Base-by-base conservation (phyloP, 1,140 invertebrate species). In the Nymphalis io region DNA sequence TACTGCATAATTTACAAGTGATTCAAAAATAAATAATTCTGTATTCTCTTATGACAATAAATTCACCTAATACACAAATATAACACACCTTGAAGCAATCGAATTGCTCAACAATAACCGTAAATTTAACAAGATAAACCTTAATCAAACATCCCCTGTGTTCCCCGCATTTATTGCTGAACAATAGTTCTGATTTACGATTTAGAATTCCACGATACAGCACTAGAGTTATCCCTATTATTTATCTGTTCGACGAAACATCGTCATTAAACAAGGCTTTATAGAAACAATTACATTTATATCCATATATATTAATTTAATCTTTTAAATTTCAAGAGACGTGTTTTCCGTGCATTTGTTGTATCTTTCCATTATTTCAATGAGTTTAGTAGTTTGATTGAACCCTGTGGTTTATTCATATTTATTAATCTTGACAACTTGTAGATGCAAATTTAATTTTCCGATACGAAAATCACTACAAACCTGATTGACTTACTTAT, bases 131-230 rank as follows among this genome's bases (percentile, higher is more conserved):
- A 72, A 85, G 85, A 87, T 89, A 89, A 90, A 88, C 81, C 85
- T 84, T 90, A 89, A 89, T 89, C 84, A 87, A 89, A 84, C 82
- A 82, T 85, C 81, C 82, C 81, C 82, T 80, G 81, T 84, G 81
- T 60, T 70, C 60, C 62, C 51, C 72, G 68, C 83, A 81, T 89
- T 90, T 87, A 88, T 85, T 88, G 78, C 79, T 70, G 73, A 85
- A 89, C 87, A 90, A 90, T 89, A 89, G 85, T 88, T 86, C 80
- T 89, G 83, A 90, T 90, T 90, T 90, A 90, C 82, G 88, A 81
- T 84, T 85, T 80, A 81, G 76, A 75, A 79, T 80, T 82, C 77
- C 76, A 81, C 76, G 74, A 63, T 70, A 77, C 75, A 75, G 73
- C 74, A 65, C 59, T 72, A 74, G 78, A 76, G 82, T 86, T 82